Evolutionary conservation across 2,888 invertebrate species (phyloP), one percentile per base, ranked within the genome.

Genomic region (Neoascia interrupta): DNA sequence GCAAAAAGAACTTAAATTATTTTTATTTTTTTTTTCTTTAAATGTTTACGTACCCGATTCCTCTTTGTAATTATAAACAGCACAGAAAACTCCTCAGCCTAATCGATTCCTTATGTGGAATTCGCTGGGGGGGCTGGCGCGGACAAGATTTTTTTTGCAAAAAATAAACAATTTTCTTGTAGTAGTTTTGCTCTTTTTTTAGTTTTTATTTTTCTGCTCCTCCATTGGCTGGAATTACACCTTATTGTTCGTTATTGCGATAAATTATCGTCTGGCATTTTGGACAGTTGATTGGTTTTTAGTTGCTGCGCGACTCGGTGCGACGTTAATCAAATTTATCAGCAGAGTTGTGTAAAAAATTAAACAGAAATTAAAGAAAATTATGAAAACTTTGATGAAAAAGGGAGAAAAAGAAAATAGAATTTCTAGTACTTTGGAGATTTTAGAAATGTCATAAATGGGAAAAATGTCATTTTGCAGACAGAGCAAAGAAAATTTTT

Each of bases 381-480:
- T 76, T 72, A 60, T 28, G 64, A 49, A 49, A 54, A 76, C 31
- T 58, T 58, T 43, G 11, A 16, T 39, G 53, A 26, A 47, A 47
- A 51, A 36, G 21, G 26, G 16, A 39, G 49, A 51, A 69, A 63
- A 76, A 54, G 45, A 26, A 75, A 76, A 60, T 70, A 58, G 47
- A 60, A 49, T 23, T 54, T 64, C 28, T 58, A 23, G 8, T 53
- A 45, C 51, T 70, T 47, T 15, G 31, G 11, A 66, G 23, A 54
- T n/a, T n/a, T n/a, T 47, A 39, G 56, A 72, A 72, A 72, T 72
- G 72, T 72, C 72, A 72, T 72, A 47, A n/a, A n/a, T 61, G 43
- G 37, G 31, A 36, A 53, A 56, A 76, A 70, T 76, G 75, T 70
- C 75, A 76, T 11, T 28, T 43, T 28, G 3, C 4, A 16, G 56